Evolutionary conservation across 1,140 invertebrate species (phyloP).

Genomic region (Sitophilus oryzae): DNA sequence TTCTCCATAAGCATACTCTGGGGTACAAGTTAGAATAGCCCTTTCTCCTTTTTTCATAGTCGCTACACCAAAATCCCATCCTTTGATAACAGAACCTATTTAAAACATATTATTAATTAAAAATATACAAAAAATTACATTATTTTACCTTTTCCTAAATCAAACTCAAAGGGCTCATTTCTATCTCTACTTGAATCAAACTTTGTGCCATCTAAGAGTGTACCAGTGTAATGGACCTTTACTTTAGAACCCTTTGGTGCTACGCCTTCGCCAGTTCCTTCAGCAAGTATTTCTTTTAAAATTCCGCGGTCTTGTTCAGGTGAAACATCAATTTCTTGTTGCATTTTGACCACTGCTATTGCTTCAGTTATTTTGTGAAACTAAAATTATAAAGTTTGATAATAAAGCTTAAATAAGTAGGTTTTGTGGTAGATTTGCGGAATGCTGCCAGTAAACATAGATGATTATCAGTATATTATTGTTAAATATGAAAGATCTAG

Average conservation of each 20-base stretch:
- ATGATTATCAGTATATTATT: too few species aligned
- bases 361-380: too few species aligned
- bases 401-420: too few species aligned
- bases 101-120: conserved; percentile 16
- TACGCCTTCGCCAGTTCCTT: too few species aligned
- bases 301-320: too few species aligned
- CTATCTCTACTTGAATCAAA: conserved; percentile 90
- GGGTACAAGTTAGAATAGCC: conserved; percentile 74
- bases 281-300: too few species aligned
- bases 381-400: too few species aligned
- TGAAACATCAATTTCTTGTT: too few species aligned
- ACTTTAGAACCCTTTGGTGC: conserved; percentile 60
- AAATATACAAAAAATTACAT: conserved; percentile 11
- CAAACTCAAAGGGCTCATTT: conserved; percentile 78
- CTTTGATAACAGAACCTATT: conserved; percentile 79
- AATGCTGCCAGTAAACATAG: too few species aligned
- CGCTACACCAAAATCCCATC: conserved; percentile 90
- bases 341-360: too few species aligned
- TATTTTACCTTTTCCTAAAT: conserved; percentile 65
- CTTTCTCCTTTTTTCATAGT: conserved; percentile 92
- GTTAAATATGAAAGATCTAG: too few species aligned
- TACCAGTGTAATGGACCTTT: conserved; percentile 91
- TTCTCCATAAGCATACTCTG: conserved; percentile 89
- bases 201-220: conserved; percentile 77
- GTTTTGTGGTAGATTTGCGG: too few species aligned